Evolutionary conservation across 2,113 vertebrate species (phyloP).

Genomic region (Myotis lucifugus): DNA sequence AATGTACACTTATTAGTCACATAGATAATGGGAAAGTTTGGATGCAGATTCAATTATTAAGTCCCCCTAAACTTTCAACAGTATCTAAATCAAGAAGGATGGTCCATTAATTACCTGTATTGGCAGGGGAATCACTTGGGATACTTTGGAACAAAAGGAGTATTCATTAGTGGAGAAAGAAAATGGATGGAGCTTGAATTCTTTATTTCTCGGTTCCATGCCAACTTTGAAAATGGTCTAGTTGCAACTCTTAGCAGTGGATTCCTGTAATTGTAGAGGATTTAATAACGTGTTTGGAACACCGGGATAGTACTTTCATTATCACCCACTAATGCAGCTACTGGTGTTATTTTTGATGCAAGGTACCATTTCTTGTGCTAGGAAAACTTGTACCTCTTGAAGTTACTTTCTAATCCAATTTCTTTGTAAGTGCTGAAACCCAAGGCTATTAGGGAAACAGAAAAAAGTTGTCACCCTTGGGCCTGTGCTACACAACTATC

Average conservation of each 20-base stretch:
- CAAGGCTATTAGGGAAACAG: neutral
- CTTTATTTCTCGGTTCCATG: conserved; percentile 62
- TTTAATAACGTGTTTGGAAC: conserved; percentile 50
- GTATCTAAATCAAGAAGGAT: conserved; percentile 64
- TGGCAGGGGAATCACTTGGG: conserved; percentile 68
- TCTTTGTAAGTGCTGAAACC: conserved; percentile 12
- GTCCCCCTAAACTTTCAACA: conserved; percentile 54
- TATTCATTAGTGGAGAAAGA: conserved; percentile 78
- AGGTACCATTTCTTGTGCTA: neutral
- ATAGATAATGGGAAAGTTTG: conserved; percentile 78
- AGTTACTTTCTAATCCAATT: conserved; percentile 32
- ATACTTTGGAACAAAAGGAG: conserved; percentile 74
- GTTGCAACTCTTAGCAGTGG: conserved; percentile 49
- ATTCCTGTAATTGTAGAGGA: conserved; percentile 67
- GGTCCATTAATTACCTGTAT: conserved; percentile 79
- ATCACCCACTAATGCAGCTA: conserved; percentile 11
- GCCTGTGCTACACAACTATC: neutral
- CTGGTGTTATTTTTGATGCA: neutral
- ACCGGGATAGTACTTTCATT: conserved; percentile 38
- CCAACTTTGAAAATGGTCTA: conserved; percentile 72
- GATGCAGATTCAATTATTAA: conserved; percentile 71
- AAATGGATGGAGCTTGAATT: conserved; percentile 69
- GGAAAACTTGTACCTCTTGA: neutral
- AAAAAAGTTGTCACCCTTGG: neutral
- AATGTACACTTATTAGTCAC: conserved; percentile 70